Conservation (phyloP, 2,113 vertebrate genomes). For the Alces alces region DNA sequence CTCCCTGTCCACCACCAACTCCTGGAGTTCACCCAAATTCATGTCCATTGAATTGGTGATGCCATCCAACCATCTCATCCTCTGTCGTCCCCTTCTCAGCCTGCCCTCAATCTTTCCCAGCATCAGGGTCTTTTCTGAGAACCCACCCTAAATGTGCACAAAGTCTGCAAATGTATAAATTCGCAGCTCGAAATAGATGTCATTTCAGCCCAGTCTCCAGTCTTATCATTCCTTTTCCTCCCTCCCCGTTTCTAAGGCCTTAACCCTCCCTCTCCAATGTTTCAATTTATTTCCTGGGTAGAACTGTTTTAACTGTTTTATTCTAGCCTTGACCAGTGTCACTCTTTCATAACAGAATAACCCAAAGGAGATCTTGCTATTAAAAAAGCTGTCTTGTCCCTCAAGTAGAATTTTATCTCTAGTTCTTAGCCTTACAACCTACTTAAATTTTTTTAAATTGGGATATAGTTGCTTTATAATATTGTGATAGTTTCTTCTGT, state of each 20-base stretch:
- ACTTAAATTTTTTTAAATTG: not conserved
- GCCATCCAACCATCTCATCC: too few species aligned
- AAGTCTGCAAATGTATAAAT: accelerated
- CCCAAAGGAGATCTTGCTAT: not conserved
- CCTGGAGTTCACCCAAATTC: too few species aligned
- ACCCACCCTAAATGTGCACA: not conserved
- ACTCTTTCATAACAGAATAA: not conserved
- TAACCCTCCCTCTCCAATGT: not conserved
- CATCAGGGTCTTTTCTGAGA: not conserved
- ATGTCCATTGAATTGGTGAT: too few species aligned
- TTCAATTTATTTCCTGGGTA: not conserved
- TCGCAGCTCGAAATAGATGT: not conserved
- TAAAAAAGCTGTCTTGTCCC: not conserved
- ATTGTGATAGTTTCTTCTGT: not conserved
- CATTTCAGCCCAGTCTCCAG: not conserved
- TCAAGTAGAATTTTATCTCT: not conserved
- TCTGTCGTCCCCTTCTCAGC: too few species aligned
- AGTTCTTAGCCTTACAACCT: not conserved
- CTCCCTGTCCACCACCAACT: too few species aligned
- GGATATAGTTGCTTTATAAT: not conserved
- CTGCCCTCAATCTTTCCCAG: too few species aligned
- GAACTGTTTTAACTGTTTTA: not conserved
- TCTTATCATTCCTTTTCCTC: not conserved
- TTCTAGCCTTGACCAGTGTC: not conserved
- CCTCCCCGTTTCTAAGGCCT: not conserved